phyloP scores from a whole-genome alignment of 2,888 invertebrate genomes.

The Polydesmus complanatus region DNA sequence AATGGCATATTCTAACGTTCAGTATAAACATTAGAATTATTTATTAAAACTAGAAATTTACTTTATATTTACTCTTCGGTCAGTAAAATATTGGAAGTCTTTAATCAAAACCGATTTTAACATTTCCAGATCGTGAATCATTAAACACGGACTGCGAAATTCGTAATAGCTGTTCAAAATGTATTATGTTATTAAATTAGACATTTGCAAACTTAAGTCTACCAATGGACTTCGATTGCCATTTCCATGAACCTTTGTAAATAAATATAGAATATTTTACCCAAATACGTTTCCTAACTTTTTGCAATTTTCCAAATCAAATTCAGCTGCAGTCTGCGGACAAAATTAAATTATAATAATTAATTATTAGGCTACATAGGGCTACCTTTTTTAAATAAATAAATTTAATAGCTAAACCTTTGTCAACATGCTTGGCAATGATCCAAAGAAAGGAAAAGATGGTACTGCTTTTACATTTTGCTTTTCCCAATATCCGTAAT shows the following conservation, averaged over 20 bases:
- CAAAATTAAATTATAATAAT: no score
- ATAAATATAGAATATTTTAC: no score
- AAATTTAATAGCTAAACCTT: not conserved
- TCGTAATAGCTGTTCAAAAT: constrained; percentile 2
- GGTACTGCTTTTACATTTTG: not conserved
- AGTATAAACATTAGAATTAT: no score
- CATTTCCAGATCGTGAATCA: constrained; percentile 3
- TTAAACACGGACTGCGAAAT: not conserved
- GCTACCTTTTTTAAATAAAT: not conserved
- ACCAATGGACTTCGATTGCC: no score
- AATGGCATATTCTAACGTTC: no score
- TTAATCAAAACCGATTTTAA: constrained; percentile 2
- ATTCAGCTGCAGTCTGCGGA: not conserved
- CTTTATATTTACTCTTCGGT: constrained; percentile 5
- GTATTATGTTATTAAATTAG: no score
- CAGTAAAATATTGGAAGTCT: constrained; percentile 9
- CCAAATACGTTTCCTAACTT: constrained; percentile 1
- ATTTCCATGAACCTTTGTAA: no score
- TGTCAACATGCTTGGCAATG: not conserved
- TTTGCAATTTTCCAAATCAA: not conserved
- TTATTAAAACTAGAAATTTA: no score
- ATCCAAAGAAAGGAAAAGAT: not conserved
- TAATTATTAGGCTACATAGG: no score
- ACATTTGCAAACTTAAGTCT: no score
- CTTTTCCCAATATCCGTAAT: not conserved